Conservation (phyloP, 2,888 invertebrate species). For the Chloroclysta siterata region DNA sequence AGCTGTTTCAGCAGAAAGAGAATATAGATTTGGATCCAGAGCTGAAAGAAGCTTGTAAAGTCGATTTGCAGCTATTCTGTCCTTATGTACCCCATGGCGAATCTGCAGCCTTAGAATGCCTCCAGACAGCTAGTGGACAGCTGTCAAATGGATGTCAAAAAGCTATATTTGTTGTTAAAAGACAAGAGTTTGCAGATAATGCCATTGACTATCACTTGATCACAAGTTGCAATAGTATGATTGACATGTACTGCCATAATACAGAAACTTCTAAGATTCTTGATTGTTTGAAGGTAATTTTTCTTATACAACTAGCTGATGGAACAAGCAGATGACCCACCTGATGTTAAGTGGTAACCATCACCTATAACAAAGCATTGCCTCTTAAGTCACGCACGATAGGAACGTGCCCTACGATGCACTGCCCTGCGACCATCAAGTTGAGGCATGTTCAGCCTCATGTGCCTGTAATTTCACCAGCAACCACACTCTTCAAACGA, state of each 20-base stretch:
- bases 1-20: conserved; percentile 96
- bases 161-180: conserved; percentile 93
- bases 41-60: conserved; percentile 91
- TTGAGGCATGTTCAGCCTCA: no score
- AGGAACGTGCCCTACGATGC: no score
- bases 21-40: conserved; percentile 94
- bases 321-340: no score
- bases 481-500: no score
- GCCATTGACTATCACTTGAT: conserved; percentile 94
- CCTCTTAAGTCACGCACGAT: no score
- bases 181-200: conserved; percentile 94
- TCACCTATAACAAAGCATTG: no score
- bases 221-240: conserved; percentile 93
- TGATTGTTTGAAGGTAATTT: conserved; percentile 89
- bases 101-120: conserved; percentile 91
- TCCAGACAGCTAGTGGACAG: conserved; percentile 87
- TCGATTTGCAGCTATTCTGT: conserved; percentile 91
- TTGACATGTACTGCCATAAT: conserved; percentile 92
- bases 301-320: no score
- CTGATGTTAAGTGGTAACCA: no score
- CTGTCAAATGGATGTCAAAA: conserved; percentile 90
- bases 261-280: conserved; percentile 88
- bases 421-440: no score
- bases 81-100: conserved; percentile 88
- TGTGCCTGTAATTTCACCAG: no score